A percentile compares a stretch with the other conserved stretches of the same genome.
phyloP scores from a whole-genome alignment of 1,140 invertebrate species.

The Nasonia giraulti region DNA sequence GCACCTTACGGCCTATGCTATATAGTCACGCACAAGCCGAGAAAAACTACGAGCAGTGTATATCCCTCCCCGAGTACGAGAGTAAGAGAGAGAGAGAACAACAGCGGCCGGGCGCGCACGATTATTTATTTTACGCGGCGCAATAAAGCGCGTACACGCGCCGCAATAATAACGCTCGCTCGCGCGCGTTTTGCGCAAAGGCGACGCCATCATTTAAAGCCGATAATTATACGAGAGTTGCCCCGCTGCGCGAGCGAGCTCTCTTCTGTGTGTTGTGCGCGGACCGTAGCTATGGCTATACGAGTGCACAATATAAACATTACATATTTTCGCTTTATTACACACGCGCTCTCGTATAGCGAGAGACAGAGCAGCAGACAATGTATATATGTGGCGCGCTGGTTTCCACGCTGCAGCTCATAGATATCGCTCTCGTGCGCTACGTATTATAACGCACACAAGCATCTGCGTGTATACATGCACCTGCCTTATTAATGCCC shows the following conservation, averaged over 20 bases:
- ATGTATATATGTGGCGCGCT: background rate
- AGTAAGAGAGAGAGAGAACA: background rate
- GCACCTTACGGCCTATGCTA: background rate
- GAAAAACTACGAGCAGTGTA: background rate
- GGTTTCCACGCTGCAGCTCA: background rate
- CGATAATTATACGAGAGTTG: conserved; percentile 35
- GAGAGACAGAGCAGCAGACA: background rate
- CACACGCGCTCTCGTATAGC: background rate
- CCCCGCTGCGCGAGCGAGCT: background rate
- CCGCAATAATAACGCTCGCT: conserved; percentile 12
- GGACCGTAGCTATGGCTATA: background rate
- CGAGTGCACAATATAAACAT: conserved; percentile 5
- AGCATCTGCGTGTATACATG: background rate
- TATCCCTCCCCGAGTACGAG: background rate
- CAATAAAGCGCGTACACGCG: conserved; percentile 21
- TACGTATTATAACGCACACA: background rate
- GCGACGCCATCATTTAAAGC: conserved; percentile 37
- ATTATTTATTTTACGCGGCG: conserved; percentile 44
- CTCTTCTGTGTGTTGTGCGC: background rate
- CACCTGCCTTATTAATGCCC: conserved; percentile 44
- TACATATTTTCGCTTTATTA: conserved; percentile 29
- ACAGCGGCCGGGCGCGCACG: background rate
- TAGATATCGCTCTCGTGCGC: background rate
- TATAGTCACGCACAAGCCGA: background rate
- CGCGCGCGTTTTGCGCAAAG: background rate